Percentiles rank a stretch among this genome's conserved stretches.
Conservation (phyloP, 2,113 vertebrate species). For the Cepphus grylle region DNA sequence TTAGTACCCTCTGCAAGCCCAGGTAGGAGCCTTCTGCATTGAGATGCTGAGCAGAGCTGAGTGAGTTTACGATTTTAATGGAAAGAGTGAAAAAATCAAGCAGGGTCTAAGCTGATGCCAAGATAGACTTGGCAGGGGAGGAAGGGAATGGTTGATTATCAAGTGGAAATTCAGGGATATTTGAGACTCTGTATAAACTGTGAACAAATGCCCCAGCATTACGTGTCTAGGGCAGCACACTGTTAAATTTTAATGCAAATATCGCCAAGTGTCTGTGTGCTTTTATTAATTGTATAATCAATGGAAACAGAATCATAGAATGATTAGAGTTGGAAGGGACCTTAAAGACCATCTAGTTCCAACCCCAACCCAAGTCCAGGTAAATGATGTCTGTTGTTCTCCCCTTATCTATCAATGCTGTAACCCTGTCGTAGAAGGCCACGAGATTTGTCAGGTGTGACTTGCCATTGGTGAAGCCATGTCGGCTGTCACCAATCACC, state of each 20-base stretch:
- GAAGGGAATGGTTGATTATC: background rate
- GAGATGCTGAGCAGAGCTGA: background rate
- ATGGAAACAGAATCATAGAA: background rate
- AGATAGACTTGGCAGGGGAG: background rate
- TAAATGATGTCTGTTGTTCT: background rate
- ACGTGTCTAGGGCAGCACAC: background rate
- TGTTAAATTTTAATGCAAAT: background rate
- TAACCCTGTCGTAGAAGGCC: too few relatives aligned
- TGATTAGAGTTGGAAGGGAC: background rate
- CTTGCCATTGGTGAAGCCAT: too few relatives aligned
- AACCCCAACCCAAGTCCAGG: background rate
- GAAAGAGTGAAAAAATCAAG: background rate
- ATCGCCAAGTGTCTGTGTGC: background rate
- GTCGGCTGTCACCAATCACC: too few relatives aligned
- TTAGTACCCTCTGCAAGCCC: background rate
- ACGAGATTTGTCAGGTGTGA: too few relatives aligned
- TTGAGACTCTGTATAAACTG: background rate
- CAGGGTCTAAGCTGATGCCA: background rate
- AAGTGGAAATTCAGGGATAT: background rate
- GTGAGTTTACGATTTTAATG: background rate
- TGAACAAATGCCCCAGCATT: background rate
- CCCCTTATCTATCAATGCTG: too few relatives aligned
- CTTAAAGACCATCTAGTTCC: background rate
- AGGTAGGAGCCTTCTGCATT: background rate
- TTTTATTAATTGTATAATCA: background rate